These are phyloP conservation scores for Bombus vancouverensis DNA, from an alignment of 1,140 invertebrate species.

Conservation along the genomic window DNA sequence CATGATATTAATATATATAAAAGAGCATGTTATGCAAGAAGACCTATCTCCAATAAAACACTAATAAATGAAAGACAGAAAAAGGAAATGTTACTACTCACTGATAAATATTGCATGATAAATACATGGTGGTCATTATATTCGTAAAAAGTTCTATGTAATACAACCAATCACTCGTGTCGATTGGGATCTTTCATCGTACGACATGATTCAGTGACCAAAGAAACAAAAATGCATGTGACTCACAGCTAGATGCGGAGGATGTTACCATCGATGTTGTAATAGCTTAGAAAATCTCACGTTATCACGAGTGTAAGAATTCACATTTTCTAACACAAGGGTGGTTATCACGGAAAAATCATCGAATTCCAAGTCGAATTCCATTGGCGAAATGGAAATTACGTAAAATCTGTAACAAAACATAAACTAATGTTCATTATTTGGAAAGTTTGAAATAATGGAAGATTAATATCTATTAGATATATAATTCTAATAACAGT, in stretches of 20 bases:
- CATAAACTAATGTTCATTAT: neutral
- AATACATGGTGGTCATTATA: neutral
- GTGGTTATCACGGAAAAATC: neutral
- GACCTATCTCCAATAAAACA: neutral
- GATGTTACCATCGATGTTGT: neutral
- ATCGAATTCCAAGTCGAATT: neutral
- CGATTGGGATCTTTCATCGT: neutral
- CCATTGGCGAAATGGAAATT: neutral
- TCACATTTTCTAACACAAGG: neutral
- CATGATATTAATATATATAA: no score
- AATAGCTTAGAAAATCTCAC: neutral
- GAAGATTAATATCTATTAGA: no score
- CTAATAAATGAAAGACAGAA: neutral
- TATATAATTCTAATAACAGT: no score
- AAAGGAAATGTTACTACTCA: neutral
- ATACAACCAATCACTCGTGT: neutral
- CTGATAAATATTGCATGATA: neutral
- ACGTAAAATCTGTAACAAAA: neutral
- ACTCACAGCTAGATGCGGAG: neutral
- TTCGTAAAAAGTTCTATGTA: neutral
- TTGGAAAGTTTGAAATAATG: no score
- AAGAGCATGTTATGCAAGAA: no score
- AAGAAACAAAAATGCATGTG: neutral
- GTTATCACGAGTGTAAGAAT: neutral
- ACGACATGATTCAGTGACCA: neutral